Conservation (phyloP, 2,113 vertebrate species). For the Furnarius figulus region DNA sequence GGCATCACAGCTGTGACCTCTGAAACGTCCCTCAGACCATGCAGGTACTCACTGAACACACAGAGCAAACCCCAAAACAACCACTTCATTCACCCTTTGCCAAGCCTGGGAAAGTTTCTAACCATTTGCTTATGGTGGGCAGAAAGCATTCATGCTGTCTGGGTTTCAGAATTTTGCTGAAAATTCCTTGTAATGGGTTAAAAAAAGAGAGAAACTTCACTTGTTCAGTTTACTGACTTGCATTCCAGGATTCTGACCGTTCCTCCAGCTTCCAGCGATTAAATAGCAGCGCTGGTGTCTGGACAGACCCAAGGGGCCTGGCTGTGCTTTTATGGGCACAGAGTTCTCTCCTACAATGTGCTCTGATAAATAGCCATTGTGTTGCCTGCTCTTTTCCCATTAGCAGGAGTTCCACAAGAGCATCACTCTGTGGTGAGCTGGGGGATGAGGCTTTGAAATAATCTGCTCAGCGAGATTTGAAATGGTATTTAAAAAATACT, state of each 20-base stretch:
- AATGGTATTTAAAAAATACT: slow-evolving; percentile 34
- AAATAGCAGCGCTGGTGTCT: slow-evolving; percentile 36
- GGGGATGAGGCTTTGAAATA: slow-evolving; percentile 38
- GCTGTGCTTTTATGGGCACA: slow-evolving; percentile 58
- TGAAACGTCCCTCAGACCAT: not conserved
- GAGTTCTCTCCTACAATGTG: slow-evolving; percentile 19
- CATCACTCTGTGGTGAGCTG: not conserved
- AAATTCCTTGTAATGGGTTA: not conserved
- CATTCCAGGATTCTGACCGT: slow-evolving; percentile 20
- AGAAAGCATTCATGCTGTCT: not conserved
- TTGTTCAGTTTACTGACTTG: slow-evolving; percentile 41
- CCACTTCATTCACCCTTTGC: not conserved
- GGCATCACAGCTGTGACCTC: not conserved
- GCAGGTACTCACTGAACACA: not conserved
- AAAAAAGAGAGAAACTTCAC: not conserved
- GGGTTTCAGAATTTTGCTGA: not conserved
- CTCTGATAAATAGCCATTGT: slow-evolving; percentile 39
- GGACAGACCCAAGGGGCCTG: slow-evolving; percentile 5
- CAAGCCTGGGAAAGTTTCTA: not conserved
- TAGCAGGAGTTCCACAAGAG: slow-evolving; percentile 16
- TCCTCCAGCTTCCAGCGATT: slow-evolving; percentile 1
- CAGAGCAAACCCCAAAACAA: rapidly evolving
- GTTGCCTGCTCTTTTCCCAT: slow-evolving; percentile 17
- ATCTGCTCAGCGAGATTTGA: slow-evolving; percentile 21
- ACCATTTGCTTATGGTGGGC: not conserved